Percentiles rank a stretch among this genome's conserved stretches.
phyloP scores from a whole-genome alignment of 2,888 invertebrate species.

The Pseudanteris insignis region DNA sequence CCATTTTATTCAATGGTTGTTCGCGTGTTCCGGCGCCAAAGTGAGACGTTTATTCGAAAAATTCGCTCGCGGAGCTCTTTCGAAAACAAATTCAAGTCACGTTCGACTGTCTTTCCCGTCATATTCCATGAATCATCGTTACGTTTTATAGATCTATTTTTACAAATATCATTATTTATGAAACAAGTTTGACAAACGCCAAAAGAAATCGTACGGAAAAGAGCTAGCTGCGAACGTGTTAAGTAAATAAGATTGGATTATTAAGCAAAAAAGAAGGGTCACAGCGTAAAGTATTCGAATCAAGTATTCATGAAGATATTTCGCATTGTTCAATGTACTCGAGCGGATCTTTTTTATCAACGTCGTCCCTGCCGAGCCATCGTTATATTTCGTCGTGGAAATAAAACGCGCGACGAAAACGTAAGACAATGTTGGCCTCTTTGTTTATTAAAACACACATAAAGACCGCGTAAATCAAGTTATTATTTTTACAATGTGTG shows the following conservation, averaged over 20 bases:
- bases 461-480: constrained; percentile 28
- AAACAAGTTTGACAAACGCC: constrained; percentile 41
- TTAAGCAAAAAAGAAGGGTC: constrained; percentile 13
- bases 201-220: constrained; percentile 9
- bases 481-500: constrained; percentile 39
- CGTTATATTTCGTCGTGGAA: constrained; percentile 4
- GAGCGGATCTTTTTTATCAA: no score
- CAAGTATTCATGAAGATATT: constrained; percentile 26
- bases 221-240: constrained; percentile 16
- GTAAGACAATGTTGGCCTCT: constrained; percentile 12
- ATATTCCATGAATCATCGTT: constrained; percentile 46
- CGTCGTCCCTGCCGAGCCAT: neutral
- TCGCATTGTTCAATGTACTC: neutral
- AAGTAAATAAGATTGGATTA: constrained; percentile 28
- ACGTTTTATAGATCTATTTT: constrained; percentile 44
- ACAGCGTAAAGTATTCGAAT: constrained; percentile 23
- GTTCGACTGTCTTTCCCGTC: constrained; percentile 44
- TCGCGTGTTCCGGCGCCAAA: constrained; percentile 30
- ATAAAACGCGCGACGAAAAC: constrained; percentile 13
- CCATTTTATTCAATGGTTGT: constrained; percentile 39
- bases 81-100: constrained; percentile 43
- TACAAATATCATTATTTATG: constrained; percentile 43
- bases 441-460: constrained; percentile 30
- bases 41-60: constrained; percentile 43
- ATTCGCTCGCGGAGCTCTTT: constrained; percentile 39